phyloP scores from a whole-genome alignment of 2,797 vertebrate genomes.

The Phataginus tricuspis region DNA sequence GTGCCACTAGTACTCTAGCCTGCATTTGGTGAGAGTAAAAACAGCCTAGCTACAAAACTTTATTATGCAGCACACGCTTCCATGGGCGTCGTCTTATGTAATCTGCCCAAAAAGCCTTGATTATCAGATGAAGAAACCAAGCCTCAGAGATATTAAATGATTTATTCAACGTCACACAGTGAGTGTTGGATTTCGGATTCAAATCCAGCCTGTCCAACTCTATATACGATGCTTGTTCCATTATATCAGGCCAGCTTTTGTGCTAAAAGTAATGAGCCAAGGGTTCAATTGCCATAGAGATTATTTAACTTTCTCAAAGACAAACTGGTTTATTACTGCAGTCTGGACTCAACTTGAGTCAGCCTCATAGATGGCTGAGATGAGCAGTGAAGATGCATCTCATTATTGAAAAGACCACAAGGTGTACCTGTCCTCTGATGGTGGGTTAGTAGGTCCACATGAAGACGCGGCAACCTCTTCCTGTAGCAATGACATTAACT shows the following conservation, averaged over 20 bases:
- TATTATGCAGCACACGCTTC: slow-evolving; percentile 2
- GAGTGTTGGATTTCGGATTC: neutral
- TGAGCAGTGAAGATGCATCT: neutral
- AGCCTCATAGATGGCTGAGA: neutral
- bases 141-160: neutral
- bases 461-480: slow-evolving; percentile 10
- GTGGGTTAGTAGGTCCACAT: neutral
- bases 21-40: neutral
- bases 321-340: neutral
- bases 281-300: neutral
- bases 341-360: neutral
- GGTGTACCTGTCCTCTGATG: neutral
- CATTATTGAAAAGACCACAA: neutral
- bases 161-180: slow-evolving; percentile 14
- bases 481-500: neutral
- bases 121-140: neutral
- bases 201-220: neutral
- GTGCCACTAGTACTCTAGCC: neutral
- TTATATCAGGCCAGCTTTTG: neutral
- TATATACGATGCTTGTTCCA: neutral
- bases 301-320: slow-evolving; percentile 43
- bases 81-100: neutral
- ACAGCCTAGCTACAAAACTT: neutral
- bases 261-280: neutral
- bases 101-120: neutral